These are phyloP conservation scores for Pangasius mekongensis DNA, from an alignment of 2,797 vertebrate species.

Conservation along the genomic window DNA sequence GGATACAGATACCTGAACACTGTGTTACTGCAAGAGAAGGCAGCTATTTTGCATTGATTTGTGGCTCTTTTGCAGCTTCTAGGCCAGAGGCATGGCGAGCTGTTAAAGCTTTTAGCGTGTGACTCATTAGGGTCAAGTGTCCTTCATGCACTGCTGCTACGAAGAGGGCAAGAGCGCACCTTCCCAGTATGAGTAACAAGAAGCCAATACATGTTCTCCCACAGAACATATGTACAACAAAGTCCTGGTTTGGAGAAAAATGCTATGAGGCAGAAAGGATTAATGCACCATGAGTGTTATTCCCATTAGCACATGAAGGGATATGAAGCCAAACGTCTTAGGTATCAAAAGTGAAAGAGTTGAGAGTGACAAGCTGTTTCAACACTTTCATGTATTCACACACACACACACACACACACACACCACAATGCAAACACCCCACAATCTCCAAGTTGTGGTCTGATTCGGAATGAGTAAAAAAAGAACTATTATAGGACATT, in stretches of 20 bases:
- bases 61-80: conserved; percentile 49
- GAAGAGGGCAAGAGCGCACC: conserved; percentile 60
- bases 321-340: conserved; percentile 33
- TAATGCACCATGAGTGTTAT: conserved; percentile 69
- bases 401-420: conserved; percentile 1
- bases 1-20: conserved; percentile 68
- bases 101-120: conserved; percentile 68
- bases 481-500: conserved; percentile 2
- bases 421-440: not conserved
- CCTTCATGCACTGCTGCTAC: conserved; percentile 49
- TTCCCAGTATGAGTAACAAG: conserved; percentile 54
- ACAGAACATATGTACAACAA: conserved; percentile 49
- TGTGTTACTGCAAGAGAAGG: conserved; percentile 47
- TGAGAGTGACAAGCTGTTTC: conserved; percentile 42
- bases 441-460: conserved; percentile 19
- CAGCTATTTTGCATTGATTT: conserved; percentile 61
- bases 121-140: conserved; percentile 60
- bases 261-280: conserved; percentile 64
- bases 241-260: conserved; percentile 64
- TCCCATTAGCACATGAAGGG: conserved; percentile 64
- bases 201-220: conserved; percentile 57
- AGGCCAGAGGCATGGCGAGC: conserved; percentile 62
- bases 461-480: conserved; percentile 16
- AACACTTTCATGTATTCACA: conserved; percentile 23
- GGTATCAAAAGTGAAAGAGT: conserved; percentile 34